phyloP scores from a whole-genome alignment of 2,797 vertebrate species.

The Acipenser transmontanus region DNA sequence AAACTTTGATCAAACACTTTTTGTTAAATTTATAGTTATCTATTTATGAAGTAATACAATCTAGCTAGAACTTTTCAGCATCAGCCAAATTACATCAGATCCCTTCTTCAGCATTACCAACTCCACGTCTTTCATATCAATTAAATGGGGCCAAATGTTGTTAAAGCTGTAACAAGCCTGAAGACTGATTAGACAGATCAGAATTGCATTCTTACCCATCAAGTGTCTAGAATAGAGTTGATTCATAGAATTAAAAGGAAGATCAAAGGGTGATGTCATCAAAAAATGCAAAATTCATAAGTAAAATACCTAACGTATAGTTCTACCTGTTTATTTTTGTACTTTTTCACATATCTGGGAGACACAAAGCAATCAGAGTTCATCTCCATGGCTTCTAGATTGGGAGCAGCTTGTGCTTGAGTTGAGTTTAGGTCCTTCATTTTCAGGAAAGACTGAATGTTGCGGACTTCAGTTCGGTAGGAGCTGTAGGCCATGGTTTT shows the following conservation, averaged over 20 bases:
- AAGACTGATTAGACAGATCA: too few species aligned
- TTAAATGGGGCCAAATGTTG: too few species aligned
- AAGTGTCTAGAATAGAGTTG: background rate
- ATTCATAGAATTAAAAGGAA: background rate
- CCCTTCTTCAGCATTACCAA: too few species aligned
- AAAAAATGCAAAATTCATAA: background rate
- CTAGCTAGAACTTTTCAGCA: too few species aligned
- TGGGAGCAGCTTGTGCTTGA: conserved; percentile 60
- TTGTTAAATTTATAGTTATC: too few species aligned
- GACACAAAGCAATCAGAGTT: conserved; percentile 90
- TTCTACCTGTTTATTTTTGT: conserved; percentile 88
- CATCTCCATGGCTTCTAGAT: conserved; percentile 74
- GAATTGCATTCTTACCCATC: too few species aligned
- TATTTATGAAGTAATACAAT: too few species aligned
- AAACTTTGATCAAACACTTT: too few species aligned
- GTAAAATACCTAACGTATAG: background rate
- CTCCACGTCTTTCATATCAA: too few species aligned
- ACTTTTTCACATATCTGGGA: conserved; percentile 79
- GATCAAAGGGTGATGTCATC: background rate
- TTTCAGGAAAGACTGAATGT: conserved; percentile 88
- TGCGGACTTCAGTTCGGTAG: conserved; percentile 84
- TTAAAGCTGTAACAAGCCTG: too few species aligned
- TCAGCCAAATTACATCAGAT: too few species aligned
- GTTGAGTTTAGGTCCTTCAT: conserved; percentile 87
- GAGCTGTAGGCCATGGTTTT: conserved; percentile 98